Evolutionary conservation across 2,888 invertebrate species (phyloP).

Genomic region (Cataglyphis cursor): DNA sequence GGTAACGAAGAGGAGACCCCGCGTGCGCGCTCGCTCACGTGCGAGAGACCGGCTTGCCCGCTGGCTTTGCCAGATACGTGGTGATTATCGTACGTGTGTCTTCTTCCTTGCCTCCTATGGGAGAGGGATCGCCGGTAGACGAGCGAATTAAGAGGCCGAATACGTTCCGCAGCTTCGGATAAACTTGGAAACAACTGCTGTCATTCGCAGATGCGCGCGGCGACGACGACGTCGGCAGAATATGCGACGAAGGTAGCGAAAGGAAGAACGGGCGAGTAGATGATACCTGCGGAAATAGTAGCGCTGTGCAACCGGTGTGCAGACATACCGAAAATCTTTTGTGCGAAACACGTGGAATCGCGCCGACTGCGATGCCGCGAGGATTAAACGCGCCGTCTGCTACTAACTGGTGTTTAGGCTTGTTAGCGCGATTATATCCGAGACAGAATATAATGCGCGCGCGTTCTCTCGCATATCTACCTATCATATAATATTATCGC

Average conservation of each 20-base stretch:
- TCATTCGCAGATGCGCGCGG: conserved; percentile 78
- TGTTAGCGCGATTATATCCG: conserved; percentile 34
- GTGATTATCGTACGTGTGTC: conserved; percentile 52
- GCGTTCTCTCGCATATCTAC: not conserved
- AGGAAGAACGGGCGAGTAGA: conserved; percentile 9
- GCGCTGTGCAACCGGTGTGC: not conserved
- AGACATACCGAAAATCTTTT: conserved; percentile 50
- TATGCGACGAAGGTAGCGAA: conserved; percentile 57
- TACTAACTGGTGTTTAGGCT: conserved; percentile 20
- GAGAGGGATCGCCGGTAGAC: conserved; percentile 27
- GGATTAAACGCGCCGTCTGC: conserved; percentile 43
- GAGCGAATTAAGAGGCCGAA: conserved; percentile 61
- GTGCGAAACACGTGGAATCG: conserved; percentile 26
- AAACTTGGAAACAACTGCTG: conserved; percentile 82
- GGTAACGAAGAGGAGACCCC: not conserved
- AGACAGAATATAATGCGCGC: not conserved
- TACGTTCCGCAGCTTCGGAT: conserved; percentile 56
- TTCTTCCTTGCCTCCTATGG: not conserved
- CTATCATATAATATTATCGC: not conserved
- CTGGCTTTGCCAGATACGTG: conserved; percentile 20
- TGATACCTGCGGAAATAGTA: conserved; percentile 4
- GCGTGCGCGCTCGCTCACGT: not conserved
- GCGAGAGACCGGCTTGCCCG: not conserved
- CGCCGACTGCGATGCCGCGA: conserved; percentile 30
- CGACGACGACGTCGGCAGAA: conserved; percentile 63